Conservation (phyloP, 2,113 vertebrate species). For the Psophia crepitans region DNA sequence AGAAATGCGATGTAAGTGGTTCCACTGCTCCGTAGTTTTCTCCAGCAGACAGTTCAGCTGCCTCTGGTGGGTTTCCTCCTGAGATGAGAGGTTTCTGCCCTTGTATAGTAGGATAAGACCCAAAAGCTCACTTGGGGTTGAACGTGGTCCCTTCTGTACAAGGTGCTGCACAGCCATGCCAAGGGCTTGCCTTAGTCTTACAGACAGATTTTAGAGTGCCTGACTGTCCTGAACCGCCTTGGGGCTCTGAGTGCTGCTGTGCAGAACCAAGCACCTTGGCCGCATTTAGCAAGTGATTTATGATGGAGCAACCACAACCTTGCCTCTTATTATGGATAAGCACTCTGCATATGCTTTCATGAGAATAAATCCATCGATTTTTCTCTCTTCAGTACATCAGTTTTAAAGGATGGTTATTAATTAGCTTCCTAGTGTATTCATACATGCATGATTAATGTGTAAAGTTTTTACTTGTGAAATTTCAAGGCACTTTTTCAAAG, state of each 20-base stretch:
- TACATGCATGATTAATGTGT: not conserved
- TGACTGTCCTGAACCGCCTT: not conserved
- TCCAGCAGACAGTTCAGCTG: not conserved
- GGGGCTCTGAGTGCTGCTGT: not conserved
- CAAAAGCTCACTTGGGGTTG: not conserved
- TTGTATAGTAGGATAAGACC: not conserved
- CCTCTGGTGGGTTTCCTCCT: not conserved
- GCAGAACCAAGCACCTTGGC: not conserved
- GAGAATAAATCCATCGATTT: constrained; percentile 14
- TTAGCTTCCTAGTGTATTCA: not conserved
- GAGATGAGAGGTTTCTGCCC: not conserved
- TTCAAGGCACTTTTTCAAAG: not conserved
- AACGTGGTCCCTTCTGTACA: not conserved
- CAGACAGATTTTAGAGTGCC: not conserved
- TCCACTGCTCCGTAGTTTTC: not conserved
- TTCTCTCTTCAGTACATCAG: not conserved
- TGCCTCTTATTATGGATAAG: not conserved
- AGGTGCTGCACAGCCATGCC: not conserved
- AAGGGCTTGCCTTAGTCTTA: not conserved
- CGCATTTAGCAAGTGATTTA: not conserved
- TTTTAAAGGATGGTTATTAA: constrained; percentile 31
- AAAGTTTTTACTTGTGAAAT: not conserved
- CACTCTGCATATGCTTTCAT: not conserved
- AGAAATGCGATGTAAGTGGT: not conserved
- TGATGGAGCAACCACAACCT: not conserved